Base-by-base conservation (phyloP, 2,888 invertebrate species). In the Callyntrura guangdongensis region DNA sequence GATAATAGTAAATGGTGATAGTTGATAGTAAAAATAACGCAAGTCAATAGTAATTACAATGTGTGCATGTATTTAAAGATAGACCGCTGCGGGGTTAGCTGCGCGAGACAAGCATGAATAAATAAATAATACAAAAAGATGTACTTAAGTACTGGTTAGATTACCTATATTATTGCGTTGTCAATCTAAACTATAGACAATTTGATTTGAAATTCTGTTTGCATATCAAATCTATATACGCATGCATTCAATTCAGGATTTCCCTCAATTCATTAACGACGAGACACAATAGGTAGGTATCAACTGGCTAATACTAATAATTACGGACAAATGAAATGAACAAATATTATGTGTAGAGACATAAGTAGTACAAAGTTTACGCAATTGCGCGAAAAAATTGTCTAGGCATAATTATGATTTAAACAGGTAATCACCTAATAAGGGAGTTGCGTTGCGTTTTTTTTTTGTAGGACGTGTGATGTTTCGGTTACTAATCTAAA, bases 291-390 rank as follows among this genome's bases (percentile, higher is more conserved):
- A 74, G 20, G 6, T 27, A 14, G 53, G 12, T 53, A 36, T 36
- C n/a, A 47, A 53, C 11, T 53, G 9, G 1, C 11, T 53, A 61
- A 61, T 17, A 17, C 17, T 61, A 61, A 20, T 61, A 17, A 25
- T 11, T 67, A 27, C 61, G 20, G 36, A 36, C 36, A 59, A 79
- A 79, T 59, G 59, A 79, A 79, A 79, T 79, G 79, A 59, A 79
- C 79, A 79, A 79, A 79, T 79, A 83, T 64, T 79, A 83, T 64
- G 36, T 36, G 36, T n/a, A n/a, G n/a, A 82, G 83, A 64, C 83
- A 83, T 61, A 83, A 83, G 81, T 81, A 81, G 56, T 81, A 81
- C 81, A 81, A 81, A 36, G 49, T 64, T 83, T 83, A 83, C 83
- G 64, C 47, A 83, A 79, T 36, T 79, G 9, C 74, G 74, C 49